These are phyloP conservation scores for Phlogophora meticulosa DNA, from an alignment of 2,888 invertebrate genomes.

Conservation along the genomic window DNA sequence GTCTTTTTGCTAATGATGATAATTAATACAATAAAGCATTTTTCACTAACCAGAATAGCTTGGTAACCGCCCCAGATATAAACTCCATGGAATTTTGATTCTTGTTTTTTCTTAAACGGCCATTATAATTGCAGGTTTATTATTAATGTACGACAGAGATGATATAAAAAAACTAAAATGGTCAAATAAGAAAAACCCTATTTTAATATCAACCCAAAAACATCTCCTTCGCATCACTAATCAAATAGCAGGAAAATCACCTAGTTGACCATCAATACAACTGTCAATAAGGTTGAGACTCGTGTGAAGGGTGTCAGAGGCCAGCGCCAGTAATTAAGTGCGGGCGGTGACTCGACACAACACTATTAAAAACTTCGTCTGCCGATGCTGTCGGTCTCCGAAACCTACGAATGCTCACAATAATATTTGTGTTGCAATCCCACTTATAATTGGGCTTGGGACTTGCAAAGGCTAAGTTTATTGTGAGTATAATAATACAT, in stretches of 20 bases:
- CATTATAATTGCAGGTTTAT: too few relatives aligned
- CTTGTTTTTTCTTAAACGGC: too few relatives aligned
- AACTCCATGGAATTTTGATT: too few relatives aligned
- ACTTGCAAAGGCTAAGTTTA: background rate
- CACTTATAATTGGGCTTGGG: constrained; percentile 19
- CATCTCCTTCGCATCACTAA: background rate
- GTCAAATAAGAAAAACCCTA: too few relatives aligned
- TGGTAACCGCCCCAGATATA: too few relatives aligned
- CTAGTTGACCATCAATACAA: constrained; percentile 37
- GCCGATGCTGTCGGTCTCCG: constrained; percentile 33
- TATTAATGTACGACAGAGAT: too few relatives aligned
- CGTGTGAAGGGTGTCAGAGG: constrained; percentile 48
- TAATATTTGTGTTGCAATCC: constrained; percentile 30
- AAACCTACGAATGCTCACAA: constrained; percentile 12
- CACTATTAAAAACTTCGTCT: constrained; percentile 73
- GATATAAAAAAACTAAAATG: too few relatives aligned
- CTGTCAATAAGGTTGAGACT: constrained; percentile 54
- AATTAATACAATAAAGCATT: too few relatives aligned
- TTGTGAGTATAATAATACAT: background rate
- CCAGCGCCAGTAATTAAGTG: constrained; percentile 69
- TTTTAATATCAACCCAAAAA: background rate
- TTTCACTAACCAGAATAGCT: too few relatives aligned
- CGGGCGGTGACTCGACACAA: constrained; percentile 67
- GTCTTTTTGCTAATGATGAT: too few relatives aligned
- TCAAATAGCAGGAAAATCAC: constrained; percentile 21